Conservation (phyloP, 2,888 invertebrate genomes). For the Troilus luridus region DNA sequence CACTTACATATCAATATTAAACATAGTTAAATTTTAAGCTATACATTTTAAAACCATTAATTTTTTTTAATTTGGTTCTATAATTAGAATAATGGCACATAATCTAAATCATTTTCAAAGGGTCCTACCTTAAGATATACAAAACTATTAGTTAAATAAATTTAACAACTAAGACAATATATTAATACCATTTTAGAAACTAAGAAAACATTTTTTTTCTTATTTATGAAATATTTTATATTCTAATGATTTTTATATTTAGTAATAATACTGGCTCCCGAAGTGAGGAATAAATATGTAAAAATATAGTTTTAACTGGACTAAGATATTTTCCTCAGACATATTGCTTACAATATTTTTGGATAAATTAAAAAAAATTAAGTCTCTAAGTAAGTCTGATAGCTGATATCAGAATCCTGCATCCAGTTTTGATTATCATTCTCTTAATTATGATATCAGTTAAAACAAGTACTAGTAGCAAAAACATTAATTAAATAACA, state of each 20-base stretch:
- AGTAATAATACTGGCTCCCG: constrained; percentile 9
- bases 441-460: background rate
- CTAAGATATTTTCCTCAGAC: background rate
- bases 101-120: constrained; percentile 10
- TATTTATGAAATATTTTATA: background rate
- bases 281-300: constrained; percentile 10
- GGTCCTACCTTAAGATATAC: background rate
- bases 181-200: constrained; percentile 8
- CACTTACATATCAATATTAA: constrained; percentile 18
- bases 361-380: background rate
- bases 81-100: constrained; percentile 16
- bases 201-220: constrained; percentile 19
- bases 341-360: background rate
- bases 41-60: background rate
- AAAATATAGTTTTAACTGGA: background rate
- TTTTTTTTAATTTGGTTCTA: background rate
- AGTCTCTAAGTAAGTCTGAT: background rate
- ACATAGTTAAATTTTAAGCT: background rate
- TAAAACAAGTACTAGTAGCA: too few species aligned
- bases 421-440: background rate
- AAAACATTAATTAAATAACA: background rate
- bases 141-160: constrained; percentile 32
- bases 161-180: constrained; percentile 18
- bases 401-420: background rate
- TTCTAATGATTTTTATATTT: background rate